phyloP scores from a whole-genome alignment of 2,113 vertebrate genomes.

The Himantopus leucocephalus region DNA sequence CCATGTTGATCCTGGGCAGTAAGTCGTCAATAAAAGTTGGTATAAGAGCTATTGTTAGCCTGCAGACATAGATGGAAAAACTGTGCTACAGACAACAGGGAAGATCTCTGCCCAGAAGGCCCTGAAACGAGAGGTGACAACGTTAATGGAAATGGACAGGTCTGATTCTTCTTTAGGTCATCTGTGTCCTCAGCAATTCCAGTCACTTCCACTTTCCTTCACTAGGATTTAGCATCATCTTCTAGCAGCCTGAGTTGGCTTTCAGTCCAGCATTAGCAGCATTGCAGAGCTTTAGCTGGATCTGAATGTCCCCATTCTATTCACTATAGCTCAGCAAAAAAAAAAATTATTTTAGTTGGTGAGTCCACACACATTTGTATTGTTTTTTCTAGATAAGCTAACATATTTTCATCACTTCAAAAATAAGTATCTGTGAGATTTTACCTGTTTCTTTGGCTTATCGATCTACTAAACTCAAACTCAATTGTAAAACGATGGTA shows the following conservation, averaged over 20 bases:
- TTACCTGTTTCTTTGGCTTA: neutral
- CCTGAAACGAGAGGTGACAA: neutral
- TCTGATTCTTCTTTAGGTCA: slow-evolving; percentile 38
- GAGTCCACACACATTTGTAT: neutral
- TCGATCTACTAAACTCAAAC: slow-evolving; percentile 24
- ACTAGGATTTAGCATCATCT: slow-evolving; percentile 45
- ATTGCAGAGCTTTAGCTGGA: neutral
- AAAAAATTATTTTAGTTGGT: neutral
- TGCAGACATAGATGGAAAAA: neutral
- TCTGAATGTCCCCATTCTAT: neutral
- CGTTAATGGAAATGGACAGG: slow-evolving; percentile 25
- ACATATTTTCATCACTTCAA: neutral
- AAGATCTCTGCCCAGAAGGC: neutral
- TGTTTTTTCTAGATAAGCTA: neutral
- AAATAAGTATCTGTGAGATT: neutral
- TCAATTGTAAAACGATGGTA: neutral
- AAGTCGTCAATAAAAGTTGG: neutral
- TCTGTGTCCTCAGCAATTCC: slow-evolving; percentile 11
- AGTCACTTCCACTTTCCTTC: slow-evolving; percentile 44
- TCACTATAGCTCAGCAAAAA: neutral
- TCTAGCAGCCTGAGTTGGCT: neutral
- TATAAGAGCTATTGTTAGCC: neutral
- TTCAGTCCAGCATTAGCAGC: neutral
- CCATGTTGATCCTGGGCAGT: neutral
- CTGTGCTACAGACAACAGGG: neutral